Evolutionary conservation across 2,888 invertebrate species (phyloP).

Genomic region (Sphinx pinastri): DNA sequence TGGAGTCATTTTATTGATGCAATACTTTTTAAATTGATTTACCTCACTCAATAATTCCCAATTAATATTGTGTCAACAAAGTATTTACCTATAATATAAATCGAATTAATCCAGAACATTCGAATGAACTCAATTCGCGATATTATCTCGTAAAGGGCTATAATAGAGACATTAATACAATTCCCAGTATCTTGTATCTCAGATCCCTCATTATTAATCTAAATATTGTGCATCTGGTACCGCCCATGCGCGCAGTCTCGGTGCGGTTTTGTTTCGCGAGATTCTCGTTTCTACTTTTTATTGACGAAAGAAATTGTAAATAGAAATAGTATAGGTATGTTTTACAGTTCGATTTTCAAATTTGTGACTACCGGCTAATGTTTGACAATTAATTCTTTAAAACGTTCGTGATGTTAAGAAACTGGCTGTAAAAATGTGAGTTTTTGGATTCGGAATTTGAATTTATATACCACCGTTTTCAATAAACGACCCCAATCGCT

Average conservation of each 20-base stretch:
- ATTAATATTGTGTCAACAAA: too few relatives aligned
- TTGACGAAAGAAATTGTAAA: background rate
- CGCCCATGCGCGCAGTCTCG: constrained; percentile 18
- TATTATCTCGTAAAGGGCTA: constrained; percentile 15
- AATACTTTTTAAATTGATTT: background rate
- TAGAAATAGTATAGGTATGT: too few relatives aligned
- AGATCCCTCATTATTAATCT: constrained; percentile 20
- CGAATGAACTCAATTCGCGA: constrained; percentile 10
- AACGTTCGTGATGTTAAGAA: too few relatives aligned
- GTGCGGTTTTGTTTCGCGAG: background rate
- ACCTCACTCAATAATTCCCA: background rate
- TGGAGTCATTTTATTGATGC: too few relatives aligned
- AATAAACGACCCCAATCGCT: too few relatives aligned
- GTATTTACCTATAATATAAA: too few relatives aligned
- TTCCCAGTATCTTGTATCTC: constrained; percentile 17
- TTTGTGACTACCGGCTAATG: too few relatives aligned
- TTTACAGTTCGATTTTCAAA: background rate
- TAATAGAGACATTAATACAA: constrained; percentile 20
- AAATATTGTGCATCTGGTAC: constrained; percentile 17
- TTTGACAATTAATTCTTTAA: too few relatives aligned
- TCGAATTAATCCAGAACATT: background rate
- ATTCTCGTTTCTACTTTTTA: constrained; percentile 19
- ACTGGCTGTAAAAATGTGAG: too few relatives aligned
- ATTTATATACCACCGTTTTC: too few relatives aligned
- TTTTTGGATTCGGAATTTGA: too few relatives aligned